Conservation (phyloP, 64 coral and sea anemone species). For the Stichodactyla mertensii region DNA sequence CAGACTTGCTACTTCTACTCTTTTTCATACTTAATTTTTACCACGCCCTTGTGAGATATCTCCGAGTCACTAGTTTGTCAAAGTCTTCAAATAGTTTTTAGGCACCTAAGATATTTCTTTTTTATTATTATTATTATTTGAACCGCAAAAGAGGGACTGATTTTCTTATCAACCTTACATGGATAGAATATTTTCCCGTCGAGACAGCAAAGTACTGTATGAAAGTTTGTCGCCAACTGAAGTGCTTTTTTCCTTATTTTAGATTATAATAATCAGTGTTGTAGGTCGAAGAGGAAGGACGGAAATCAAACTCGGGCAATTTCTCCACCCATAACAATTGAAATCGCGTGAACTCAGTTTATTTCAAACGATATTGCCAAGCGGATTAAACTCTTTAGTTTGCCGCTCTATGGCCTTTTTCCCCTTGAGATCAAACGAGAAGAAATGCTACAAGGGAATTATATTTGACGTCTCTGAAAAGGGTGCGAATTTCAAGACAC, state of each 20-base stretch:
- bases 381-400: not conserved
- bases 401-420: not conserved
- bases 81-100: not conserved
- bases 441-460: not conserved
- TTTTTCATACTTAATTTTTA: not conserved
- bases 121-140: not conserved
- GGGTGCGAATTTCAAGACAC: not conserved
- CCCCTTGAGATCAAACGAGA: not conserved
- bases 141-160: not conserved
- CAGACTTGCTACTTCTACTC: not conserved
- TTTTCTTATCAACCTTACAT: not conserved
- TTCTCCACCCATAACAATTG: not conserved
- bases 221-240: not conserved
- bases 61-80: not conserved
- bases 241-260: not conserved
- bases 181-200: not conserved
- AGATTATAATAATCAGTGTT: not conserved
- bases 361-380: not conserved
- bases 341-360: not conserved
- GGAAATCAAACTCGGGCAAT: not conserved
- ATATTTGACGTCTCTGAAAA: not conserved
- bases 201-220: not conserved
- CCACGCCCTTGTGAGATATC: too few relatives aligned
- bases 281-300: not conserved
- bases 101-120: too few relatives aligned